Base-by-base conservation (phyloP, 2,113 vertebrate genomes). In the Recurvirostra avosetta region DNA sequence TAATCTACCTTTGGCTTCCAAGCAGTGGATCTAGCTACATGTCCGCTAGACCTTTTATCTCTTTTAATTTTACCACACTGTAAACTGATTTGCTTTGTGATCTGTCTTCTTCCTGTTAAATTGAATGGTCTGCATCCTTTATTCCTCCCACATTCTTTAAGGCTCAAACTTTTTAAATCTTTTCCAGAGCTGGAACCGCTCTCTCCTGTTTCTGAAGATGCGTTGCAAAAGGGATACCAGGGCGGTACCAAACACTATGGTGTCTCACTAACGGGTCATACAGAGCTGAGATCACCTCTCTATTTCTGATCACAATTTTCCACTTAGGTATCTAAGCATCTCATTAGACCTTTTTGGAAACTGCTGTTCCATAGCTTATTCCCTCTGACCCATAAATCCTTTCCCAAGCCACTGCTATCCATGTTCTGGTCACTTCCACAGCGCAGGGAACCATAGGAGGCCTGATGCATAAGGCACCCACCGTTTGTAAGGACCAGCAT, bases 401-500 rank as follows among this genome's bases (percentile, higher is more conserved):
- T 90, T 40, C 29, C 20, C 12, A 43, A 71, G 43, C 4, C 20
- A 13, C 61, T 56, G 12, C 14, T 85, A 87, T 72, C 27, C 11
- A 15, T 49, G 22, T 76, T 78, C 43, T 61, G 45, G 34, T 72
- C 49, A 55, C 13, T 4, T 10, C 22, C 9, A 18, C 9, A 41
- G 52, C 1, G 4, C 40, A 47, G 26, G 18, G 12, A 66, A 9
- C 17, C 0, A 0, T 2, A 5, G 25, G 23, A 79, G 36, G 27
- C 34, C 25, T 22, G 88, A 76, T 50, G 32, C 5, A 1, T 6
- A 26, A 0, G 2, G 7, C 26, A 90, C 16, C 18, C 17, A 11
- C 23, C 0, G 0, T 36, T 49, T 0, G 0, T 41, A 53, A 76
- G 40, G 58, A 73, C 3, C 20, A 41, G 27, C 1, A 3, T 55